Conservation (phyloP, 2,113 vertebrate genomes). For the Platichthys stellatus region DNA sequence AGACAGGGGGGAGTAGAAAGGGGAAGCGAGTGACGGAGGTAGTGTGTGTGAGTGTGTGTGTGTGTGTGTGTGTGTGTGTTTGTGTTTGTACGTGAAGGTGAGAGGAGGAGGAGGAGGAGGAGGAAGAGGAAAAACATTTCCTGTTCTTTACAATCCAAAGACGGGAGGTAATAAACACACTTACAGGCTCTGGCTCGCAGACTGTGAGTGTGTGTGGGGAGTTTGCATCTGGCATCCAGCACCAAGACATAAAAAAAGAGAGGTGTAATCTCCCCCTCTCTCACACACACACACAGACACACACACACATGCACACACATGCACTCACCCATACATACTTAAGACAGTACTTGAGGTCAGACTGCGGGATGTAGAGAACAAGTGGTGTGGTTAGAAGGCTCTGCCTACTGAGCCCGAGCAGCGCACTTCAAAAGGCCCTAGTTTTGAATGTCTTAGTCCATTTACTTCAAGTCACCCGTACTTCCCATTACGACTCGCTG, state of each 20-base stretch:
- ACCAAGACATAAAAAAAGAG: constrained; percentile 59
- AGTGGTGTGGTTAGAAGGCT: constrained; percentile 22
- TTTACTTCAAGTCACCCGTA: constrained; percentile 42
- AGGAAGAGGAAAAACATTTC: constrained; percentile 67
- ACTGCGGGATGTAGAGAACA: constrained; percentile 33
- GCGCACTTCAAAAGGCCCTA: constrained; percentile 43
- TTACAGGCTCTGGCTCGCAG: constrained; percentile 40
- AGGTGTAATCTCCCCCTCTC: constrained; percentile 39
- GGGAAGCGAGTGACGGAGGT: constrained; percentile 30
- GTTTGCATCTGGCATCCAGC: constrained; percentile 71
- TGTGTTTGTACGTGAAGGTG: constrained; percentile 38
- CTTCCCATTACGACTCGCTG: constrained; percentile 27
- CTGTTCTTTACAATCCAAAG: constrained; percentile 74
- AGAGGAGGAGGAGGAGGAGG: constrained; percentile 48
- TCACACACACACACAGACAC: constrained; percentile 2
- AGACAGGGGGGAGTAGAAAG: constrained; percentile 12
- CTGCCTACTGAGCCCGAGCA: constrained; percentile 5
- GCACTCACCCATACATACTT: constrained; percentile 7
- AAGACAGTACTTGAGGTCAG: constrained; percentile 44
- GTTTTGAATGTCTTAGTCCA: constrained; percentile 42
- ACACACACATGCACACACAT: constrained; percentile 14
- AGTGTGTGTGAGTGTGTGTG: neutral
- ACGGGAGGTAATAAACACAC: constrained; percentile 71
- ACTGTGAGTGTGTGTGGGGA: constrained; percentile 49
- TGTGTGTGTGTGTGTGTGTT: neutral